Conservation (phyloP, 2,888 invertebrate genomes). For the Chloroclysta siterata region DNA sequence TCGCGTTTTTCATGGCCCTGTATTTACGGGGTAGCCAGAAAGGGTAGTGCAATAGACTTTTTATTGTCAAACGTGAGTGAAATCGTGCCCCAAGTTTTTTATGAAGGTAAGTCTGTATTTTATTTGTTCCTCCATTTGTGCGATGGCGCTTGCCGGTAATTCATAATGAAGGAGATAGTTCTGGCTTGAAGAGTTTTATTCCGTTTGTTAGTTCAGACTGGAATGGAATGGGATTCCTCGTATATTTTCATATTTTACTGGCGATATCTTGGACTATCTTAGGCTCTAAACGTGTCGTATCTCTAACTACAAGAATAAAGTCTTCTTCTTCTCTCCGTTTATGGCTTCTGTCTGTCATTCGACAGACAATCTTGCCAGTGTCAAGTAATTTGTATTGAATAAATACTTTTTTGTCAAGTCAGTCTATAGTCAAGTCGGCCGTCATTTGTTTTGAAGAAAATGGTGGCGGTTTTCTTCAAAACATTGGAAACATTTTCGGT, state of each 20-base stretch:
- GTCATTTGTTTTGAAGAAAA: too few species aligned
- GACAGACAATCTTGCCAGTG: too few species aligned
- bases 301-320: too few species aligned
- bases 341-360: too few species aligned
- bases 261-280: too few species aligned
- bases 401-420: too few species aligned
- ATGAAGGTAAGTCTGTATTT: constrained; percentile 53
- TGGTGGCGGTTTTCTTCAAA: too few species aligned
- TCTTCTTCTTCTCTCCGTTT: too few species aligned
- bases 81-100: constrained; percentile 56
- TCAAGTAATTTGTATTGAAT: too few species aligned
- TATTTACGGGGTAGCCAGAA: constrained; percentile 30
- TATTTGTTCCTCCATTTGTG: constrained; percentile 47
- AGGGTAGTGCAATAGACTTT: constrained; percentile 47
- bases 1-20: constrained; percentile 13
- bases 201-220: neutral
- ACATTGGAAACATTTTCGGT: too few species aligned
- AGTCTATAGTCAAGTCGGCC: too few species aligned
- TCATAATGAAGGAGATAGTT: constrained; percentile 36
- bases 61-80: constrained; percentile 71
- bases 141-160: constrained; percentile 37
- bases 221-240: neutral
- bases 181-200: constrained; percentile 11
- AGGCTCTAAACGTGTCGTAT: too few species aligned
- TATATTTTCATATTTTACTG: neutral